phyloP scores from a whole-genome alignment of 2,797 vertebrate species.

The Salmo trutta region DNA sequence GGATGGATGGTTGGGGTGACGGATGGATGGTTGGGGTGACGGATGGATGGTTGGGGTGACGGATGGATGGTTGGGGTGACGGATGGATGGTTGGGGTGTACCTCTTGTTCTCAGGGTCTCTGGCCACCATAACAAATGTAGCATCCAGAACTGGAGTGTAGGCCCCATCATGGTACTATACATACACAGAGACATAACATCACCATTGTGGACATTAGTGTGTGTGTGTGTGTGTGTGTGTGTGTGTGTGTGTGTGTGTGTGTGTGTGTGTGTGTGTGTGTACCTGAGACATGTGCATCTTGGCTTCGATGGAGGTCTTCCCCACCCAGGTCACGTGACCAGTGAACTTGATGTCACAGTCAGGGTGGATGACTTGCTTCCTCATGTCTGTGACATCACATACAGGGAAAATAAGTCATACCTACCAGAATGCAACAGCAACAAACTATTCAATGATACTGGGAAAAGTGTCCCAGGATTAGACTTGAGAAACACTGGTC shows the following conservation, averaged over 20 bases:
- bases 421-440: not conserved
- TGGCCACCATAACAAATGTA: constrained; percentile 97
- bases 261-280: not conserved
- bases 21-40: not conserved
- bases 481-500: not conserved
- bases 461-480: not conserved
- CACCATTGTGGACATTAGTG: too few species aligned
- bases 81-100: constrained; percentile 44
- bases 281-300: constrained; percentile 98
- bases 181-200: constrained; percentile 35
- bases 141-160: constrained; percentile 89
- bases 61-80: not conserved
- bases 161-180: constrained; percentile 76
- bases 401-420: not conserved
- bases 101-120: constrained; percentile 95
- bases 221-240: not conserved
- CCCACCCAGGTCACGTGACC: constrained; percentile 97
- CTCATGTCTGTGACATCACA: constrained; percentile 81
- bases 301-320: constrained; percentile 94
- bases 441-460: not conserved
- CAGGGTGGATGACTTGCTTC: constrained; percentile 84
- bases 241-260: not conserved
- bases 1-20: not conserved
- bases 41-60: not conserved
- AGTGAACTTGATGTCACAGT: constrained; percentile 93